phyloP scores from a whole-genome alignment of 2,888 invertebrate species.

The Netelia inedita region DNA sequence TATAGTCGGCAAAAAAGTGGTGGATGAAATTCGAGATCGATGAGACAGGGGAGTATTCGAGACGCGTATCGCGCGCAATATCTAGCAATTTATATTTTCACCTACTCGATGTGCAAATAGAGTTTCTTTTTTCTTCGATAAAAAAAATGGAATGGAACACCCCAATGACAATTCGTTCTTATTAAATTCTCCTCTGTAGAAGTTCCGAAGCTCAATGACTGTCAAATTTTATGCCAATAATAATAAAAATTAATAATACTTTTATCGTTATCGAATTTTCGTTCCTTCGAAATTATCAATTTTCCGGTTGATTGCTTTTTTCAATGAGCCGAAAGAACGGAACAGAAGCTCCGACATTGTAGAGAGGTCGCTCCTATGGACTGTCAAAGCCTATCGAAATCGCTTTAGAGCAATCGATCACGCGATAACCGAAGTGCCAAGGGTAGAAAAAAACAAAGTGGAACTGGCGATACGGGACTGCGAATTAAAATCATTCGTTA shows the following conservation, averaged over 20 bases:
- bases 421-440: background rate
- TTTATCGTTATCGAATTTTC: background rate
- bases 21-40: constrained; percentile 13
- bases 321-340: too few relatives aligned
- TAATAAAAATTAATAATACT: background rate
- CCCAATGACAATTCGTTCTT: background rate
- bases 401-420: constrained; percentile 9
- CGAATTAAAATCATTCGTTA: constrained; percentile 67
- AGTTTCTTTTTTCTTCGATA: background rate
- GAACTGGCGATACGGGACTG: constrained; percentile 47
- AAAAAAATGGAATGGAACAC: background rate
- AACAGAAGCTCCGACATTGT: too few relatives aligned
- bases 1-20: background rate
- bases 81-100: background rate
- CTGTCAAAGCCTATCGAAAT: background rate
- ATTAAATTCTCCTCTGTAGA: background rate
- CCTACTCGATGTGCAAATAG: background rate
- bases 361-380: constrained; percentile 3
- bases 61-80: background rate
- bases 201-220: background rate
- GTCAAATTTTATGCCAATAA: background rate
- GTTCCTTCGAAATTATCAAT: background rate
- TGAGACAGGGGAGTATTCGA: background rate
- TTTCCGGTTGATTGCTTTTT: background rate
- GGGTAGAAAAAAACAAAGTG: constrained; percentile 1